Base-by-base conservation (phyloP, 2,113 vertebrate genomes). In the Chamaetylas fuelleborni region DNA sequence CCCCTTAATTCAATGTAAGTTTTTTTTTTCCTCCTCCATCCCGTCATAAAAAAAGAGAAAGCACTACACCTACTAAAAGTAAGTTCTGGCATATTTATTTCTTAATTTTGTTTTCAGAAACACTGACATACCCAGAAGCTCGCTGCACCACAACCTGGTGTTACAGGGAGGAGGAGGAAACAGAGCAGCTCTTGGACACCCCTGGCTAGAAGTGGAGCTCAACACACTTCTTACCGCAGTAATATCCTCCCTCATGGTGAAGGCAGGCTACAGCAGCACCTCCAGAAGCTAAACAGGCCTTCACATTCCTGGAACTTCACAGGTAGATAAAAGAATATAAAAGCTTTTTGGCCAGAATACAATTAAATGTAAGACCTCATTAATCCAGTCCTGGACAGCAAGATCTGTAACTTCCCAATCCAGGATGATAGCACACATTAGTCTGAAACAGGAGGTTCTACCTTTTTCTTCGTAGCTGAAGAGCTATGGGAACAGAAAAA, bases 41-140 rank as follows among this genome's bases (percentile, higher is more conserved):
- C 17, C 26, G 51, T 13, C 11, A n/a, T 10, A 11, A 38, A n/a
- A 34, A 38, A 42, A 19, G 28, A 42, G 7, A 50, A 34, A n/a
- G 6, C 3, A 13, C 7, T n/a, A 64, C 57, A 11, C 8, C 29
- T 43, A 54, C 33, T 5, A 29, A 51, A 86, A 71, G 1, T 18
- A 45, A 45, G 5, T 25, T 53, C 26, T 40, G 43, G 6, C 4
- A 28, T 48, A 38, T 33, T 69, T 42, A 58, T 15, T 51, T 2
- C 43, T 45, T 20, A 45, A 31, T 14, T 19, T 17, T 1, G 1
- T 48, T 90, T 78, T 33, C 70, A 67, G 33, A 76, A 71, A 56
- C 1, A 0, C 22, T 50, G 34, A 29, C 1, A 1, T 15, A 29
- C 4, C 2, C 34, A n/a, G 51, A 56, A 71, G 34, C 33, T 38